A percentile compares a stretch with the other conserved stretches of the same genome.
Evolutionary conservation across 35 echinoderm and acorn worm species (phyloP).

Genomic region (Anneissia japonica): DNA sequence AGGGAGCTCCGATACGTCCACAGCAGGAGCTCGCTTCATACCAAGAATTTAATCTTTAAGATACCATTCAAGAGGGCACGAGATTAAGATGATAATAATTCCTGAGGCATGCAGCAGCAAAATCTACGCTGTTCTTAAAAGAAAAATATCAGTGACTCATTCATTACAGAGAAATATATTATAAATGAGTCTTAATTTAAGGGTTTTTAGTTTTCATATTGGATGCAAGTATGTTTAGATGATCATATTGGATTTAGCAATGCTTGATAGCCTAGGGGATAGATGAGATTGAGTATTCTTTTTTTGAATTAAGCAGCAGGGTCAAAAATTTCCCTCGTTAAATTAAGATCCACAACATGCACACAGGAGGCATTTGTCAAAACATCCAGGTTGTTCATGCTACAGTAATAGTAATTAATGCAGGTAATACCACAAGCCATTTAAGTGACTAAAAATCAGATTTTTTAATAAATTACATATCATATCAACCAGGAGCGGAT

Average conservation of each 20-base stretch:
- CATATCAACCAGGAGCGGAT: too few relatives aligned
- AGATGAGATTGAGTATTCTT: background rate
- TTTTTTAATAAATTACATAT: too few relatives aligned
- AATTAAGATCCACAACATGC: background rate
- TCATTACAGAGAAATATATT: background rate
- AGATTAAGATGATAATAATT: background rate
- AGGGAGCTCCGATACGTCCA: background rate
- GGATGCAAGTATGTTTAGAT: background rate
- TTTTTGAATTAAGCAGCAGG: background rate
- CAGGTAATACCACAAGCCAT: too few relatives aligned
- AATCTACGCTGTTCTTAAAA: too few relatives aligned
- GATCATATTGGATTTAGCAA: background rate
- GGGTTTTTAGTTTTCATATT: background rate
- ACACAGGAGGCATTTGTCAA: background rate
- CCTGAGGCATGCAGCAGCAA: too few relatives aligned
- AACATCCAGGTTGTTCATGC: background rate
- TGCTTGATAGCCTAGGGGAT: background rate
- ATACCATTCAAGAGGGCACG: background rate
- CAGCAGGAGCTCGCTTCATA: background rate
- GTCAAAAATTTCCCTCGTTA: background rate
- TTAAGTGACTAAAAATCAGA: too few relatives aligned
- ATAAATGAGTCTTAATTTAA: background rate
- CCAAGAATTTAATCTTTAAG: background rate
- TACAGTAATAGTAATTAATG: too few relatives aligned
- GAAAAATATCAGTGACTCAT: background rate